Conservation (phyloP, 2,888 invertebrate genomes). For the Calliphora vomitoria region DNA sequence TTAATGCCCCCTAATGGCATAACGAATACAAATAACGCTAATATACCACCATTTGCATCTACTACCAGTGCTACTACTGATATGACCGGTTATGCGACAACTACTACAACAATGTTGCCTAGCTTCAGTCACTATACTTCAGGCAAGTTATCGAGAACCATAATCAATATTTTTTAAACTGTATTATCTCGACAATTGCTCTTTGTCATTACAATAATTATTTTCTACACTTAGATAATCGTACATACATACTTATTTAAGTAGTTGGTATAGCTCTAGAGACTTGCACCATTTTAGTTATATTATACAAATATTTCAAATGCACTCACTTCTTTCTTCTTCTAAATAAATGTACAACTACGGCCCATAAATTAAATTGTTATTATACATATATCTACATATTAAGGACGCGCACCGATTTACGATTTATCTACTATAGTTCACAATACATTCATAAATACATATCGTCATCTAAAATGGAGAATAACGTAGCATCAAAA, state of each 20-base stretch:
- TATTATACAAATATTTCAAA: constrained; percentile 34
- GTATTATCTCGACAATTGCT: background rate
- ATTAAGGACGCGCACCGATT: constrained; percentile 12
- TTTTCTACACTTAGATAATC: background rate
- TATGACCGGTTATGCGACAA: constrained; percentile 54
- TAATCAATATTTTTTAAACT: background rate
- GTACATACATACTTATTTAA: constrained; percentile 12
- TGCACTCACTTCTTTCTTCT: constrained; percentile 35
- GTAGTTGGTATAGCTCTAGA: background rate
- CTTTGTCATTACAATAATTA: background rate
- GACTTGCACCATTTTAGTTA: constrained; percentile 43
- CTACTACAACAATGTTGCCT: constrained; percentile 87
- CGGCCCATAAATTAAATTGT: constrained; percentile 5
- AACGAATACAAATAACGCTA: constrained; percentile 45
- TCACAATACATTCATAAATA: background rate
- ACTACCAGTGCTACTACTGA: constrained; percentile 42
- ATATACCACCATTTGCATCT: constrained; percentile 87
- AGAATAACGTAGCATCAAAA: too few species aligned
- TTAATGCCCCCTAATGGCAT: constrained; percentile 86
- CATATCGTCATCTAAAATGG: too few species aligned
- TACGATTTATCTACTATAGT: background rate
- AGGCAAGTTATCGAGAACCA: constrained; percentile 85
- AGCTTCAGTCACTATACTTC: constrained; percentile 89
- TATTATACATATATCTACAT: background rate
- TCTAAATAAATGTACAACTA: background rate